Conservation (phyloP, 2,888 invertebrate species). For the Mimachlamys varia region DNA sequence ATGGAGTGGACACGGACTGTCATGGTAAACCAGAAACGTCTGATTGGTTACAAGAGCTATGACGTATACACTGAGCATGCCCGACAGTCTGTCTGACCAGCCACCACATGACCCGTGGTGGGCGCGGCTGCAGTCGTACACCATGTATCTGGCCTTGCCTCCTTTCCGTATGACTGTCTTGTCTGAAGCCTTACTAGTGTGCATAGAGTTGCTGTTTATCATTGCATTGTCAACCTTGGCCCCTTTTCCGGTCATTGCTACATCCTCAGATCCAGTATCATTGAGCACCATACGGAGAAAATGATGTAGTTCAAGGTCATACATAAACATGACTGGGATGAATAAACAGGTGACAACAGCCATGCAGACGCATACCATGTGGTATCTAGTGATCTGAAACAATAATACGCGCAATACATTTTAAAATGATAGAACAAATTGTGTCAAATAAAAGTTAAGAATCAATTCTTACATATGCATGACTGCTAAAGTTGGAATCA, state of each 20-base stretch:
- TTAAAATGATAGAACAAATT: no score
- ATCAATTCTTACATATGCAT: no score
- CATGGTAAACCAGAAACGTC: not conserved
- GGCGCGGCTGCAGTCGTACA: not conserved
- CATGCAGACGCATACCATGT: not conserved
- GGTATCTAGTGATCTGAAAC: not conserved
- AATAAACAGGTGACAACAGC: not conserved
- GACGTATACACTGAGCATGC: not conserved
- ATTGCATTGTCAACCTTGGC: not conserved
- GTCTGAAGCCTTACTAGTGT: not conserved
- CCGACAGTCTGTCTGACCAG: constrained; percentile 15
- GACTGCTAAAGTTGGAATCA: no score
- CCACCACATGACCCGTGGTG: not conserved
- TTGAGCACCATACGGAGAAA: not conserved
- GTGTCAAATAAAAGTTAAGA: no score
- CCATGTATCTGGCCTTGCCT: not conserved
- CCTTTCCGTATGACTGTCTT: not conserved
- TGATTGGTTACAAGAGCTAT: not conserved
- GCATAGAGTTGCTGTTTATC: not conserved
- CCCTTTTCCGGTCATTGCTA: not conserved
- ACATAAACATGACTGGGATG: not conserved
- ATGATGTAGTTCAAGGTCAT: not conserved
- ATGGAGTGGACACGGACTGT: not conserved
- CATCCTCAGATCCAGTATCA: not conserved
- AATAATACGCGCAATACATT: not conserved